phyloP scores from a whole-genome alignment of 2,888 invertebrate genomes.

The Agrotis ipsilon region DNA sequence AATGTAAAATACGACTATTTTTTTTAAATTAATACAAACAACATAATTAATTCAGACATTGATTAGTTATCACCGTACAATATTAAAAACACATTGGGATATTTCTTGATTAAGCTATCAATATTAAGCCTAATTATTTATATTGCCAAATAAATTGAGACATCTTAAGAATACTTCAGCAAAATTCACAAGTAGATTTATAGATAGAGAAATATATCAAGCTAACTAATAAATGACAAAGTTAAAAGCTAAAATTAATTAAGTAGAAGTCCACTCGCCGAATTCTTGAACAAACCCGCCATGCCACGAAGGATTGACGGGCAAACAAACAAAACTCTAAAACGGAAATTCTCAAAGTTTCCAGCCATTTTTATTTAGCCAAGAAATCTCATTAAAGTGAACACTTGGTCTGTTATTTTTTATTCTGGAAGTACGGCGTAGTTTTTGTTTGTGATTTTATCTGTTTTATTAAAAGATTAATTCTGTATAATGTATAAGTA shows the following conservation, averaged over 20 bases:
- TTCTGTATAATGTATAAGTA: too few species aligned
- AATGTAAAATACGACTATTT: conserved; percentile 6
- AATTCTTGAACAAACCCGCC: conserved; percentile 66
- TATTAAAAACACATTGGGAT: background rate
- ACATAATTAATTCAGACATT: conserved; percentile 9
- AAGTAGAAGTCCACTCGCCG: conserved; percentile 63
- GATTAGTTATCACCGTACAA: conserved; percentile 19
- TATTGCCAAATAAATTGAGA: conserved; percentile 15
- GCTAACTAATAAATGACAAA: conserved; percentile 40
- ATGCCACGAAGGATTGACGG: conserved; percentile 63
- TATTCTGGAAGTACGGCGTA: conserved; percentile 29
- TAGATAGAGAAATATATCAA: conserved; percentile 32
- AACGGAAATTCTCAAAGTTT: conserved; percentile 73
- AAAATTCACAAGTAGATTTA: conserved; percentile 16
- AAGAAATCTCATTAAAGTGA: conserved; percentile 75
- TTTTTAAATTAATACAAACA: conserved; percentile 5
- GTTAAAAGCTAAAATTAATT: conserved; percentile 65
- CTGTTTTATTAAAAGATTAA: background rate
- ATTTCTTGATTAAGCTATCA: conserved; percentile 16
- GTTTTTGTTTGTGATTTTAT: conserved; percentile 44
- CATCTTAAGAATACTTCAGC: conserved; percentile 4
- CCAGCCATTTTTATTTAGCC: conserved; percentile 71
- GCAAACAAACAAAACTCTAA: conserved; percentile 76
- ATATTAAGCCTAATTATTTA: conserved; percentile 14
- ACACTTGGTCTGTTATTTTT: conserved; percentile 55